A percentile compares a stretch with the other conserved stretches of the same genome.
Conservation (phyloP, 92 coral and sea anemone species). For the Siderastrea radians region DNA sequence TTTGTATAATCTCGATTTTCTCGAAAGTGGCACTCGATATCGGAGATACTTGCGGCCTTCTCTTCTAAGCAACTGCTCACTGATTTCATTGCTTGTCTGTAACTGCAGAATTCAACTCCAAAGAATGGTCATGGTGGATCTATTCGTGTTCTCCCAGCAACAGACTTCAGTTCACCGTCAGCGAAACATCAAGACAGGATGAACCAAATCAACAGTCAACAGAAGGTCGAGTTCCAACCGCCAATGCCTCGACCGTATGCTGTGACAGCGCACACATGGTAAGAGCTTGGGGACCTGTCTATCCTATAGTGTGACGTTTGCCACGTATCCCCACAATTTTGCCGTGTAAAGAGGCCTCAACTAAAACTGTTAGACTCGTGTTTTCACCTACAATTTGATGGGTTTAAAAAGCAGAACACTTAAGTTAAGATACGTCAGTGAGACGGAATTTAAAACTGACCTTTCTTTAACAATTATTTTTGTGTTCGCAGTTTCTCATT, state of each 20-base stretch:
- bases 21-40: too few relatives aligned
- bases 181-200: slow-evolving; percentile 86
- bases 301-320: not conserved
- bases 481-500: too few relatives aligned
- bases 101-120: slow-evolving; percentile 63
- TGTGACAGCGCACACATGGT: slow-evolving; percentile 66
- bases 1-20: too few relatives aligned
- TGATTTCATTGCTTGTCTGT: not conserved
- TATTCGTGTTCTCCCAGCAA: slow-evolving; percentile 91
- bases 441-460: too few relatives aligned
- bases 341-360: not conserved
- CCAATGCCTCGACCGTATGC: slow-evolving; percentile 93
- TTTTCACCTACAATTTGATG: too few relatives aligned
- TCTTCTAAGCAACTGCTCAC: too few relatives aligned
- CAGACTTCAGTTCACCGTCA: slow-evolving; percentile 91
- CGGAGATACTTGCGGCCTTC: too few relatives aligned
- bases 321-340: not conserved
- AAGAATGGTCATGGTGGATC: slow-evolving; percentile 92
- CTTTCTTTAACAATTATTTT: too few relatives aligned
- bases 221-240: slow-evolving; percentile 84
- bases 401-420: too few relatives aligned
- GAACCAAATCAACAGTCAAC: slow-evolving; percentile 80
- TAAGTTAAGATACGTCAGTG: too few relatives aligned
- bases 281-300: not conserved
- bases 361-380: too few relatives aligned